phyloP scores from a whole-genome alignment of 2,797 vertebrate species.

The Poecilia picta region DNA sequence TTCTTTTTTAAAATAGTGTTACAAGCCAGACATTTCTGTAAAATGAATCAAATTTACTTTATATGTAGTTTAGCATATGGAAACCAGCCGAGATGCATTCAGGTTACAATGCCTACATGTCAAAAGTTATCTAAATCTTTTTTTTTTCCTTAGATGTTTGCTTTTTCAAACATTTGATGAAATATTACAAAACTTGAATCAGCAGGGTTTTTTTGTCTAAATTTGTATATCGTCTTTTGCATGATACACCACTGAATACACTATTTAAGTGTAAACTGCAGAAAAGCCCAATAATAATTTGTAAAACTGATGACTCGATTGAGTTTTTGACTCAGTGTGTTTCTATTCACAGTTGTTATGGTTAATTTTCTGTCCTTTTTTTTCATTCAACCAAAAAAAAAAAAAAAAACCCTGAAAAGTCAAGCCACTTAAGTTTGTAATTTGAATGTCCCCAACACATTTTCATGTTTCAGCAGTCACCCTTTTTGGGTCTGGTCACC shows the following conservation, averaged over 20 bases:
- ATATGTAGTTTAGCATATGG: too few species aligned
- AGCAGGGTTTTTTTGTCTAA: background rate
- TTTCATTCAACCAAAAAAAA: background rate
- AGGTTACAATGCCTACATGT: background rate
- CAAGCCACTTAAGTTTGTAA: background rate
- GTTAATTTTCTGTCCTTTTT: background rate
- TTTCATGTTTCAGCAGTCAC: slow-evolving; percentile 4
- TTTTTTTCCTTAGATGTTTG: background rate
- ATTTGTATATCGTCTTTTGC: too few species aligned
- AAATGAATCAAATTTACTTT: background rate
- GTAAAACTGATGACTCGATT: background rate
- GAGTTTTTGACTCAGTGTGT: background rate
- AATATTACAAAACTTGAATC: background rate
- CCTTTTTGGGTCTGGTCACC: slow-evolving; percentile 9
- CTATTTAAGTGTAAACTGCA: background rate
- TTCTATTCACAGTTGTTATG: background rate
- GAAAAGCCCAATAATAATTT: background rate
- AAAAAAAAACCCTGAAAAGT: background rate
- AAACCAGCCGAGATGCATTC: background rate
- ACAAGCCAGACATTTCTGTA: background rate
- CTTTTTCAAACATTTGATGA: background rate
- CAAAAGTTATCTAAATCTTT: background rate
- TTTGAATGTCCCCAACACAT: background rate
- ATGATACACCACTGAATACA: background rate
- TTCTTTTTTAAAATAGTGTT: too few species aligned